A percentile compares a stretch with the other conserved stretches of the same genome.
phyloP scores from a whole-genome alignment of 1,140 invertebrate species.

The Drosophila equinoxialis region DNA sequence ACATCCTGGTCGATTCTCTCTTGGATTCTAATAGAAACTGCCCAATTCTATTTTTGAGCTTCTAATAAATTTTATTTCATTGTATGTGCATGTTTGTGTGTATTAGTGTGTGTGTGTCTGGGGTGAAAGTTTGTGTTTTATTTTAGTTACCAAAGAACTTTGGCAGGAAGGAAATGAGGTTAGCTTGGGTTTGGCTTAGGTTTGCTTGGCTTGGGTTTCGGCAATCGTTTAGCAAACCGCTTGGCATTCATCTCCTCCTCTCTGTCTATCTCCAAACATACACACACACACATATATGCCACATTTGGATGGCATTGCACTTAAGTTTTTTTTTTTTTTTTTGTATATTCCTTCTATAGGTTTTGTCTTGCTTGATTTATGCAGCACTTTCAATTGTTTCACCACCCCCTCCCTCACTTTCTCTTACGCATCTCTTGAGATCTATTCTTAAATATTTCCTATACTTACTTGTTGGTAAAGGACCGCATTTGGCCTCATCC shows the following conservation, averaged over 20 bases:
- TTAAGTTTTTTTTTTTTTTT: conserved; percentile 62
- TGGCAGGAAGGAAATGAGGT: conserved; percentile 9
- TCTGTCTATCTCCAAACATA: conserved; percentile 2
- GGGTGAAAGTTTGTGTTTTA: conserved; percentile 38
- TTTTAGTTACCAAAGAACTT: conserved; percentile 54
- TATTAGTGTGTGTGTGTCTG: conserved; percentile 17
- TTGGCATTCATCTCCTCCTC: conserved; percentile 43
- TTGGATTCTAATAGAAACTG: conserved; percentile 46
- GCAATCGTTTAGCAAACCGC: conserved; percentile 67
- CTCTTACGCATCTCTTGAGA: neutral
- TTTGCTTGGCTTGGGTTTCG: conserved; percentile 31
- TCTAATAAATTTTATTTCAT: conserved; percentile 57
- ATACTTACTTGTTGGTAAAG: conserved; percentile 91
- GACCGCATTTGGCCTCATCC: conserved; percentile 94
- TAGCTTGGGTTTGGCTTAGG: conserved; percentile 46
- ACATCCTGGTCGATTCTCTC: conserved; percentile 5
- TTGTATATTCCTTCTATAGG: conserved; percentile 19
- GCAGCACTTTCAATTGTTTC: conserved; percentile 73
- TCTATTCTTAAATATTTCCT: neutral
- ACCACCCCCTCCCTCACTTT: conserved; percentile 7
- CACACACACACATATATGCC: conserved; percentile 15
- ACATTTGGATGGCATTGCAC: conserved; percentile 53
- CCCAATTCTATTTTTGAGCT: conserved; percentile 54
- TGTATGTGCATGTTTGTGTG: conserved; percentile 16
- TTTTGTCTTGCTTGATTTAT: conserved; percentile 61